Conservation (phyloP, 2,888 invertebrate genomes). For the Taphrorychus bicolor region DNA sequence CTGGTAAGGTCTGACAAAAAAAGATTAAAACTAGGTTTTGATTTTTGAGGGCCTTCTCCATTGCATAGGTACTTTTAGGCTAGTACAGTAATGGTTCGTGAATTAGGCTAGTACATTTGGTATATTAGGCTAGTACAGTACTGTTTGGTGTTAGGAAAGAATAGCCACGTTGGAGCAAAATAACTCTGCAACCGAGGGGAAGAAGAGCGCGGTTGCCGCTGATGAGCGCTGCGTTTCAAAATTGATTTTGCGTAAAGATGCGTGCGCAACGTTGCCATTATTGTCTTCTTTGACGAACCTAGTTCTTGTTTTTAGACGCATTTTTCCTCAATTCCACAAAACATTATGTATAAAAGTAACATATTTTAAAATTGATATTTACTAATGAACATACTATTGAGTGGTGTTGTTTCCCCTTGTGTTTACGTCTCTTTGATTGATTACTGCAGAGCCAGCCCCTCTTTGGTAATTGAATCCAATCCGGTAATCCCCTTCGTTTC, state of each 20-base stretch:
- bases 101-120: too few relatives aligned
- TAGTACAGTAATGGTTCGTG: too few relatives aligned
- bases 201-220: slow-evolving; percentile 13
- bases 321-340: neutral
- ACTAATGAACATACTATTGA: neutral
- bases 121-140: neutral
- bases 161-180: neutral
- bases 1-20: too few relatives aligned
- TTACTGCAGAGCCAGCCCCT: neutral
- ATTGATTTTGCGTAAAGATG: slow-evolving; percentile 36
- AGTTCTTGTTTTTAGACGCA: neutral
- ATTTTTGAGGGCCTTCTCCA: too few relatives aligned
- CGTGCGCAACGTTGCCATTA: slow-evolving; percentile 21
- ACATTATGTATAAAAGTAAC: neutral
- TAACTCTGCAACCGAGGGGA: slow-evolving; percentile 3
- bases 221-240: slow-evolving; percentile 19
- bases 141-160: neutral
- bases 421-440: neutral
- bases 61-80: too few relatives aligned
- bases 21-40: too few relatives aligned
- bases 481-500: neutral
- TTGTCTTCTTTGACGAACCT: neutral
- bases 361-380: too few relatives aligned
- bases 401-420: neutral
- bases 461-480: slow-evolving; percentile 1